Evolutionary conservation across 2,888 invertebrate genomes (phyloP).

Genomic region (Drosophila macrothrix): DNA sequence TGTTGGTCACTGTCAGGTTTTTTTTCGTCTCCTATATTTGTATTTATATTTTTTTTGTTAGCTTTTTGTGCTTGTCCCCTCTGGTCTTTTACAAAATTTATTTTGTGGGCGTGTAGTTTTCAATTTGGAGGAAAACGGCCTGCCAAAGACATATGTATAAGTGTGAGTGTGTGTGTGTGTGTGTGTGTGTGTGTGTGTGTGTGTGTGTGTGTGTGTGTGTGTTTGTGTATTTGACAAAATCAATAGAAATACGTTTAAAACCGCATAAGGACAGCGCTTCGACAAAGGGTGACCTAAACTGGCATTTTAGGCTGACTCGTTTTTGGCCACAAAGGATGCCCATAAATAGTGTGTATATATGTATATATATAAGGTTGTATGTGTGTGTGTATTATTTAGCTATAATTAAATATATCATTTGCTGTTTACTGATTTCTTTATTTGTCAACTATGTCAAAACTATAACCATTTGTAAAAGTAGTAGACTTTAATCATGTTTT

Average conservation of each 20-base stretch:
- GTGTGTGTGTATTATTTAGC: neutral
- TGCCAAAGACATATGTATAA: slow-evolving; percentile 45
- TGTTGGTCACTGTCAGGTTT: slow-evolving; percentile 69
- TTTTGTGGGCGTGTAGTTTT: slow-evolving; percentile 77
- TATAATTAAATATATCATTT: neutral
- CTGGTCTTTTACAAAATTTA: slow-evolving; percentile 59
- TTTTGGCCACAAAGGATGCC: slow-evolving; percentile 7
- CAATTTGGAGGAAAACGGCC: slow-evolving; percentile 69
- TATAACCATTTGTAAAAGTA: neutral
- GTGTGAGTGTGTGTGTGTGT: neutral
- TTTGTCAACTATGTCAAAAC: neutral
- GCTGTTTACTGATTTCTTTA: neutral
- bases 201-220: neutral
- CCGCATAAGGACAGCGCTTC: slow-evolving; percentile 46
- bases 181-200: slow-evolving; percentile 14
- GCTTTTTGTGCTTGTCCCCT: slow-evolving; percentile 10
- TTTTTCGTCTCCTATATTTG: slow-evolving; percentile 11
- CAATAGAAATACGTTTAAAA: slow-evolving; percentile 71
- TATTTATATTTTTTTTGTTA: neutral
- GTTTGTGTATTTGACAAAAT: slow-evolving; percentile 54
- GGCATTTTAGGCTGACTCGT: slow-evolving; percentile 38
- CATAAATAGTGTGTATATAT: neutral
- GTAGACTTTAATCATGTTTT: neutral
- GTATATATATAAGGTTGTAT: neutral
- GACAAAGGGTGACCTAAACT: slow-evolving; percentile 46